Base-by-base conservation (phyloP, 2,113 vertebrate genomes). In the Tetrax tetrax region DNA sequence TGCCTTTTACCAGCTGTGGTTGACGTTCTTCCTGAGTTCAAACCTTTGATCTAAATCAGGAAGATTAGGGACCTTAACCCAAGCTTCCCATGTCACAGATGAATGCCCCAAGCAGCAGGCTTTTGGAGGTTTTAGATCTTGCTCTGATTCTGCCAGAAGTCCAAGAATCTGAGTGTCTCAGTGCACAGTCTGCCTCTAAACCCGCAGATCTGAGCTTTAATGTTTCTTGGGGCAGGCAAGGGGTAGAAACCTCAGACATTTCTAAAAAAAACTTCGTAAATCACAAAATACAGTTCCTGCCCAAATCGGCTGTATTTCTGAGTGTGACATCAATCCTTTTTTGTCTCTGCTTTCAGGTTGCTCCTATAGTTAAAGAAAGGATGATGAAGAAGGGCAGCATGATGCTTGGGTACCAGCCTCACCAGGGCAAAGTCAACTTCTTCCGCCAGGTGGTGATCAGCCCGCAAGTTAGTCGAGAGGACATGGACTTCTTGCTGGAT, bases 391-490 rank as follows among this genome's bases (percentile, higher is more conserved):
- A 97, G 16, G 98, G 98, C 51, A 98, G 98, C 78, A 97, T 99
- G 98, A 99, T 99, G 99, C 88, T 99, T 59, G 97, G 98, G 41
- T 99, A 99, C 96, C 99, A 99, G 90, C 97, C 98, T 19, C 98
- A 98, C 25, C 63, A 69, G 6, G 98, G 97, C 83, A 98, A 98
- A 80, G 97, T 98, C 83, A 99, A 99, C 97, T 99, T 99, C 91
- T 99, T 99, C 96, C 98, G 98, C 64, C 98, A 98, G 94, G 97
- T 99, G 69, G 83, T 99, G 66, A 99, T 99, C 97, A 99, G 97
- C 71, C 98, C 98, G 0, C 98, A 98, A 65, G 98, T 98, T 72
- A 98, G 98, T 96, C 97, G 97, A 47, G 96, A 98, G 77, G 98
- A 99, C 95, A 96, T 99, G 98, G 98, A 99, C 97, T 99, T 99